Evolutionary conservation across 2,888 invertebrate species (phyloP), one percentile per base, ranked within the genome.

Genomic region (Hanleya hanleyi): DNA sequence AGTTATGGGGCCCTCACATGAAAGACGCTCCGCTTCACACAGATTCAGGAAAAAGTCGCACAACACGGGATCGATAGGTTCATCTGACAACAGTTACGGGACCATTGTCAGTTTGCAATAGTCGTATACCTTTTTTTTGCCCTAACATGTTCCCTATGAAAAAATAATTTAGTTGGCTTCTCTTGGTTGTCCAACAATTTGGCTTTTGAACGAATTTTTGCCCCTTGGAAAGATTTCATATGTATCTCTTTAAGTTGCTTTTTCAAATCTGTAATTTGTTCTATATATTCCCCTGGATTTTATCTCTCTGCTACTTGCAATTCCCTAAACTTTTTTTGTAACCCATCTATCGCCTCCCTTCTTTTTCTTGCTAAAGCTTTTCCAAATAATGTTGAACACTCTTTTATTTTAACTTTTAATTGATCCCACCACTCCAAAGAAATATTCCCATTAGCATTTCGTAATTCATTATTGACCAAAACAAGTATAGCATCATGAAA

Each of bases 21-120:
- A n/a, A n/a, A n/a, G n/a, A n/a, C n/a, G 51, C 51, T 33, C 71
- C 69, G 69, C 74, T 71, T 12, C 33, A 6, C 12, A 36, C 38
- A 37, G 47, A 47, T 47, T 67, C 47, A 69, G 26, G 51, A n/a
- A n/a, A n/a, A n/a, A n/a, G n/a, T n/a, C n/a, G n/a, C n/a, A n/a
- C n/a, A n/a, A n/a, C n/a, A n/a, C n/a, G n/a, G n/a, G n/a, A n/a
- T n/a, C n/a, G n/a, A n/a, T n/a, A n/a, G n/a, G n/a, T n/a, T n/a
- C n/a, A n/a, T n/a, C n/a, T n/a, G n/a, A n/a, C n/a, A n/a, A n/a
- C n/a, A 3, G 3, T 64, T 5, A 64, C 64, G 3, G 1, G 18
- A 18, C 36, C 37, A 36, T 26, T 7, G 1, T 64, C 37, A 33
- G 37, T 32, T 36, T 64, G 1, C n/a, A 33, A 5, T 32, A 18